These are phyloP conservation scores for Scaptomyza tumidula DNA, from an alignment of 2,888 invertebrate species.

Conservation along the genomic window DNA sequence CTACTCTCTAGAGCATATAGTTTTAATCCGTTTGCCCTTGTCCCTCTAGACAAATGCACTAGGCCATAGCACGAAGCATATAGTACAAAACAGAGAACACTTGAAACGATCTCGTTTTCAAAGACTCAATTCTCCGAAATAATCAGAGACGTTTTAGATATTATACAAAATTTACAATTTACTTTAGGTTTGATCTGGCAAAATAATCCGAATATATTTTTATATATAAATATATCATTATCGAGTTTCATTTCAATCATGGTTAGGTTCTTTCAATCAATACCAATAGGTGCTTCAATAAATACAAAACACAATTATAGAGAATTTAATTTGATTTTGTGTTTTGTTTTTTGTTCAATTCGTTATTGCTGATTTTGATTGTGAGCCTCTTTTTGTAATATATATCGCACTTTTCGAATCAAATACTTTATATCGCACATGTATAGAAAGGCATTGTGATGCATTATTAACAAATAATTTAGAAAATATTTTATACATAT, in stretches of 20 bases:
- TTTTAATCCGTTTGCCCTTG: not conserved
- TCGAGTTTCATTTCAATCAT: slow-evolving; percentile 7
- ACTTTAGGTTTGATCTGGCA: not conserved
- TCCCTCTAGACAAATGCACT: not conserved
- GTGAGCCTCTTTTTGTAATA: slow-evolving; percentile 7
- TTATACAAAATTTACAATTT: not conserved
- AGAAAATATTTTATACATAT: too few species aligned
- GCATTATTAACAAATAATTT: slow-evolving; percentile 1
- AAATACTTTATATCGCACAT: slow-evolving; percentile 27
- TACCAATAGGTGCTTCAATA: not conserved
- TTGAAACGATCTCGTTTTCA: not conserved
- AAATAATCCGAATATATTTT: not conserved
- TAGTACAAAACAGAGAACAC: not conserved
- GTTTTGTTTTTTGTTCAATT: slow-evolving; percentile 13
- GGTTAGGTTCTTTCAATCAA: not conserved
- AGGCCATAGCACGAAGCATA: slow-evolving; percentile 14
- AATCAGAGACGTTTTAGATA: not conserved
- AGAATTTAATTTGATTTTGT: not conserved
- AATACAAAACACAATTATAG: not conserved
- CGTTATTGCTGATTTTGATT: slow-evolving; percentile 28
- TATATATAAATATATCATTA: not conserved
- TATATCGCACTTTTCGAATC: slow-evolving; percentile 18
- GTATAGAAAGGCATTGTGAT: slow-evolving; percentile 25
- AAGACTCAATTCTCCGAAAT: slow-evolving; percentile 1
- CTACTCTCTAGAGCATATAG: not conserved